Conservation (phyloP, 2,113 vertebrate genomes). For the Hippotragus niger region DNA sequence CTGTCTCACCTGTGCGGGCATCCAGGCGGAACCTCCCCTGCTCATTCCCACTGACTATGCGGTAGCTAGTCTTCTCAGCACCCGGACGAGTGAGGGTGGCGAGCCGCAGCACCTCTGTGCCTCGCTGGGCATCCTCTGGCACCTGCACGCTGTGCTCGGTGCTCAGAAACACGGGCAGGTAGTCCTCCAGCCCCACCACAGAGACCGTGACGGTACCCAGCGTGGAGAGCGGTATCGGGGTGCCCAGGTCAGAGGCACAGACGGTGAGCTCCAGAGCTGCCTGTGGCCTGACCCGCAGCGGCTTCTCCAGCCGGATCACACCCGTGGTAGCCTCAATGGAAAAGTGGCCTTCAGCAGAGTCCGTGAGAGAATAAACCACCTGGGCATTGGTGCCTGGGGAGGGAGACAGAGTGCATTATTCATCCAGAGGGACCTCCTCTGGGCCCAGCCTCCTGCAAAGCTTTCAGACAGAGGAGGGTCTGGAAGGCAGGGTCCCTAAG, state of each 20-base stretch:
- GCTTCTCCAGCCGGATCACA: slow-evolving; percentile 91
- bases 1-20: slow-evolving; percentile 85
- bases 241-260: slow-evolving; percentile 90
- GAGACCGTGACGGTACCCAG: slow-evolving; percentile 88
- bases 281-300: slow-evolving; percentile 82
- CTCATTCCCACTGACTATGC: slow-evolving; percentile 90
- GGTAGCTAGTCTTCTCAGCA: slow-evolving; percentile 81
- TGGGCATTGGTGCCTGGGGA: slow-evolving; percentile 91
- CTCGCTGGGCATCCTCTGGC: slow-evolving; percentile 86
- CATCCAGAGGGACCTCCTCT: background rate
- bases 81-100: slow-evolving; percentile 83
- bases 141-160: slow-evolving; percentile 86
- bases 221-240: slow-evolving; percentile 85
- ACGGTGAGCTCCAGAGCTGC: slow-evolving; percentile 88
- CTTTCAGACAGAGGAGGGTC: background rate
- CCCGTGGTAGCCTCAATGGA: slow-evolving; percentile 94
- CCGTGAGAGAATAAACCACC: slow-evolving; percentile 89
- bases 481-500: background rate
- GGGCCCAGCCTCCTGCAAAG: background rate
- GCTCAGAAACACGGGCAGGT: slow-evolving; percentile 91
- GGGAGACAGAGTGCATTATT: background rate
- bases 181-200: slow-evolving; percentile 91
- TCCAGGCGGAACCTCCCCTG: slow-evolving; percentile 88
- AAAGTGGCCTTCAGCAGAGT: slow-evolving; percentile 89
- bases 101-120: slow-evolving; percentile 87